Evolutionary conservation across 2,797 vertebrate genomes (phyloP), one percentile per base, ranked within the genome.

Genomic region (Gallirallus australis): DNA sequence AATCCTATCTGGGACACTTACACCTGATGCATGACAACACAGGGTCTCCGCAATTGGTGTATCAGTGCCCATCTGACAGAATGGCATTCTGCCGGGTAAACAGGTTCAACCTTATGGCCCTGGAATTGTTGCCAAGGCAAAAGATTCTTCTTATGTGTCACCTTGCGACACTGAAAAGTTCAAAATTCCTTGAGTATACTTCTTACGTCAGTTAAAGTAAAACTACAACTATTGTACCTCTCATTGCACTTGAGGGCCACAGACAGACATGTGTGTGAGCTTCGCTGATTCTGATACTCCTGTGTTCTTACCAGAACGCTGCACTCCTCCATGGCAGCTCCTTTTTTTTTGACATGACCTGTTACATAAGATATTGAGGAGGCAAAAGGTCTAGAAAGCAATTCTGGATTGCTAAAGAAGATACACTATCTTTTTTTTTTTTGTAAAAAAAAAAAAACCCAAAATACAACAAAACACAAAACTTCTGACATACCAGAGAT

Each of bases 11-110:
- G 80, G 96, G 94, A 88, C 77, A 60, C 77, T 82, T 47, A 71
- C 78, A 96, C 82, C 86, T 87, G 84, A 89, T 86, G 94, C 79
- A 82, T 56, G 12, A 9, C 31, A 84, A 7, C 64, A 66, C 68
- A 89, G 45, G 60, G 52, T 72, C 59, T 93, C 77, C 77, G 3
- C 77, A 78, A 78, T 86, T 35, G 84, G 63, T 66, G 89, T 40
- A 61, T 59, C 71, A 61, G 15, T 82, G 85, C 53, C 90, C 96
- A 96, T 96, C 94, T 97, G 96, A 97, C 86, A 90, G 56, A 48
- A 71, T 92, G 93, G 90, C 94, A 78, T 47, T 8, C 59, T 69
- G 93, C 94, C 95, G 48, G 42, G 66, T 82, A 88, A 96, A 88
- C 87, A 96, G 91, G 85, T 93, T 75, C 83, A 92, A 86, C 93